Evolutionary conservation across 1,140 invertebrate species (phyloP), one percentile per base, ranked within the genome.

Genomic region (Brachionus koreanus): DNA sequence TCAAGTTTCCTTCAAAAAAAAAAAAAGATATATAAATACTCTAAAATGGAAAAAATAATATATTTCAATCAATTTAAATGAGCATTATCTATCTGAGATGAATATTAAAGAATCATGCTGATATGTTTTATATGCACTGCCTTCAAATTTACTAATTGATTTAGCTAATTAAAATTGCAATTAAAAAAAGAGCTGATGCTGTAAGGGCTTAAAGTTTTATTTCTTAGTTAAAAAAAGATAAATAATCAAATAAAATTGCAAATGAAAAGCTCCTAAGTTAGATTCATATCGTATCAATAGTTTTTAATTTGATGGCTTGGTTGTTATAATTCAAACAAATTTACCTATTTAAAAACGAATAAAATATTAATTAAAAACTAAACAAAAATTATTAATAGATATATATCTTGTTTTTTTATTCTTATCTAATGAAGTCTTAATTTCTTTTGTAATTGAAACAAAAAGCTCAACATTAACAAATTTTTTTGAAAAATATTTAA

Each of bases 401-500:
- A 23, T 69, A 69, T 39, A 69, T 69, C 65, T 69, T 33, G n/a
- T 39, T 39, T 37, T 57, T 57, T 65, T 35, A 35, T 29, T 65
- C 5, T 46, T 46, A 12, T 46, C 37, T 69, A 39, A 19, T 69
- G 65, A 69, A 69, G 65, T 39, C 65, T 69, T 69, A 42, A 69
- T 69, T 69, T 37, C 37, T 37, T 69, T 69, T 69, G 65, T 69
- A 69, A 69, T 69, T 69, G 65, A 69, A 69, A 69, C 65, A 69
- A 69, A 13, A 69, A 69, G 65, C 65, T 16, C 16, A 69, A 69
- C 65, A 69, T 69, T 39, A 69, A 69, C 65, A 37, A 69, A 69
- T 39, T 37, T 37, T 2, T 35, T 12, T 19, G 19, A 57, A 57
- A 57, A 57, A 57, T 19, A 12, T 69, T 69, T 69, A 69, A 69